phyloP scores from a whole-genome alignment of 2,888 invertebrate genomes.

The Prionchulus punctatus region DNA sequence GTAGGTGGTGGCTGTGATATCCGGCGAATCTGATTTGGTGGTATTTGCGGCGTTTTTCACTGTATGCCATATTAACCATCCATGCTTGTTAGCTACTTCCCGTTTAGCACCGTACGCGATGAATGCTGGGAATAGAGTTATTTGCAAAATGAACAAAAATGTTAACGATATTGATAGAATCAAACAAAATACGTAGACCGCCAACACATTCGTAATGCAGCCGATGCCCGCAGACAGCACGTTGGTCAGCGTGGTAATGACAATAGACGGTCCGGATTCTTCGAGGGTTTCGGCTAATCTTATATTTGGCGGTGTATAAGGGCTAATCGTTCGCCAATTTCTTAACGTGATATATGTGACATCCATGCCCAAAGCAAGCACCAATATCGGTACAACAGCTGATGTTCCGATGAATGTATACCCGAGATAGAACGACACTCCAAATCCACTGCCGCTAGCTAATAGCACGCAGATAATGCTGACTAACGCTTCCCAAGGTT shows the following conservation, averaged over 20 bases:
- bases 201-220: not conserved
- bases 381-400: slow-evolving; percentile 28
- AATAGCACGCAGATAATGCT: slow-evolving; percentile 29
- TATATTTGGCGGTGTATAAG: not conserved
- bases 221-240: not conserved
- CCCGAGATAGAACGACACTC: slow-evolving; percentile 24
- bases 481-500: slow-evolving; percentile 26
- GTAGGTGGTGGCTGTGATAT: not conserved
- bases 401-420: slow-evolving; percentile 24
- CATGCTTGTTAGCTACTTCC: not conserved
- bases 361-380: slow-evolving; percentile 29
- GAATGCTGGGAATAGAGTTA: not conserved
- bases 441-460: slow-evolving; percentile 26
- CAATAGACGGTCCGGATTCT: not conserved
- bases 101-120: not conserved
- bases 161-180: not conserved
- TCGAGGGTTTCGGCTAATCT: not conserved
- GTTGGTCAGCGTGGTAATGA: not conserved
- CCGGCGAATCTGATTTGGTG: too few relatives aligned
- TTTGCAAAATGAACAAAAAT: not conserved
- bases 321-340: slow-evolving; percentile 22
- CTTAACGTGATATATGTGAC: slow-evolving; percentile 31
- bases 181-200: not conserved
- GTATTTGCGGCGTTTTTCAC: not conserved
- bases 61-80: not conserved